Conservation (phyloP, 1,140 invertebrate species). For the Galleria mellonella region DNA sequence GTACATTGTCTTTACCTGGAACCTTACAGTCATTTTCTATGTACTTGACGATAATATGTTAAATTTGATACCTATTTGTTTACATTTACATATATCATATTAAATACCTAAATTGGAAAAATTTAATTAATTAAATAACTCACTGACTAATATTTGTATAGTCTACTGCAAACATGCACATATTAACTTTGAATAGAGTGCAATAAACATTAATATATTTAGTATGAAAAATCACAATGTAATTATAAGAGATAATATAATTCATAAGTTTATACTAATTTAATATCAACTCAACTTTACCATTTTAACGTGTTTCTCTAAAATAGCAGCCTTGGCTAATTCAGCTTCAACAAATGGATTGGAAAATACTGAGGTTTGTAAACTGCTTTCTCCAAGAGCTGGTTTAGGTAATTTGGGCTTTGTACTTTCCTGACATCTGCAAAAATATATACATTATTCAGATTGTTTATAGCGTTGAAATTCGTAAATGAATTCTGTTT, state of each 20-base stretch:
- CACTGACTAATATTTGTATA: no score
- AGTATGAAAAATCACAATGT: no score
- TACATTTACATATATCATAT: no score
- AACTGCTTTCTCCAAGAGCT: constrained; percentile 45
- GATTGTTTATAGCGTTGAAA: background rate
- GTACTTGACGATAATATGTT: constrained; percentile 73
- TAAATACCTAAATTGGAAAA: no score
- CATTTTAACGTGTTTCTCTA: constrained; percentile 97
- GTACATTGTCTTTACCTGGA: constrained; percentile 80
- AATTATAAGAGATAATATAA: no score
- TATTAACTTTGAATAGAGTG: no score
- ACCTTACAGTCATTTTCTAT: constrained; percentile 75
- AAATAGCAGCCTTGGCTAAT: constrained; percentile 87
- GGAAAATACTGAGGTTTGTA: constrained; percentile 81
- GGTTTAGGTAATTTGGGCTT: constrained; percentile 68
- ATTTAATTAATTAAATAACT: no score
- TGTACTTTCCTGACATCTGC: constrained; percentile 23
- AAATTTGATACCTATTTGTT: constrained; percentile 32
- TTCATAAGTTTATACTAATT: background rate
- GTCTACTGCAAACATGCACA: no score
- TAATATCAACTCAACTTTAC: constrained; percentile 75
- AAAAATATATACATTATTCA: constrained; percentile 6
- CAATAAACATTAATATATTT: no score
- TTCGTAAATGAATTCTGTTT: background rate
- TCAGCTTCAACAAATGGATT: constrained; percentile 95